These are phyloP conservation scores for Anguilla anguilla DNA, from an alignment of 2,797 vertebrate genomes.

Conservation along the genomic window DNA sequence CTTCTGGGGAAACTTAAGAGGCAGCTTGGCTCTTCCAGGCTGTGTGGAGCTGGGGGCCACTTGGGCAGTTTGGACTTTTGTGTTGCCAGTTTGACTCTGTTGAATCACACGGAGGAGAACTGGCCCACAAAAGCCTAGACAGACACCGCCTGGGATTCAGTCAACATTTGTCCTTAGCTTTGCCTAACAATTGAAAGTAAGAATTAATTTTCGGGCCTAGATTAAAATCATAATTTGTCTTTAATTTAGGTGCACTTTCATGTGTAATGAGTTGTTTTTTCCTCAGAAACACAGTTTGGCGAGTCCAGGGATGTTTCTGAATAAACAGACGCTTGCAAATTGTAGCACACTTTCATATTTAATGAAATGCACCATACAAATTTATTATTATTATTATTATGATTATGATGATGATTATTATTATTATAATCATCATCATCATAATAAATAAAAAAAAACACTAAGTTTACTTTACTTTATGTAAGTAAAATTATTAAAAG, in stretches of 20 bases:
- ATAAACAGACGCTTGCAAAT: not conserved
- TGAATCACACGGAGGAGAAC: not conserved
- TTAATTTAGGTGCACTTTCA: not conserved
- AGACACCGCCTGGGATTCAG: not conserved
- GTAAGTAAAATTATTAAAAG: too few species aligned
- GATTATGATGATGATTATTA: too few species aligned
- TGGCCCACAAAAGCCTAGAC: not conserved
- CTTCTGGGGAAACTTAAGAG: not conserved
- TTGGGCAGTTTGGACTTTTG: not conserved
- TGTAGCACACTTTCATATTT: not conserved
- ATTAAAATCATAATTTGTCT: not conserved
- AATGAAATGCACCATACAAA: too few species aligned
- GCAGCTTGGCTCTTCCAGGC: not conserved
- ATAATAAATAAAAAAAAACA: too few species aligned
- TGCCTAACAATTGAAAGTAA: not conserved
- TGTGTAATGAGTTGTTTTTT: not conserved
- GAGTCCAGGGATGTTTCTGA: not conserved
- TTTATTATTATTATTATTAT: too few species aligned
- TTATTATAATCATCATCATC: too few species aligned
- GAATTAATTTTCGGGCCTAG: not conserved
- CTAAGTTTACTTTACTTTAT: too few species aligned
- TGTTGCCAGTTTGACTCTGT: not conserved
- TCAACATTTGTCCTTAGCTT: not conserved
- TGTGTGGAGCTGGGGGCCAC: not conserved
- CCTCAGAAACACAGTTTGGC: not conserved